Evolutionary conservation across 2,797 vertebrate genomes (phyloP).

Genomic region (Cyprinella venusta): DNA sequence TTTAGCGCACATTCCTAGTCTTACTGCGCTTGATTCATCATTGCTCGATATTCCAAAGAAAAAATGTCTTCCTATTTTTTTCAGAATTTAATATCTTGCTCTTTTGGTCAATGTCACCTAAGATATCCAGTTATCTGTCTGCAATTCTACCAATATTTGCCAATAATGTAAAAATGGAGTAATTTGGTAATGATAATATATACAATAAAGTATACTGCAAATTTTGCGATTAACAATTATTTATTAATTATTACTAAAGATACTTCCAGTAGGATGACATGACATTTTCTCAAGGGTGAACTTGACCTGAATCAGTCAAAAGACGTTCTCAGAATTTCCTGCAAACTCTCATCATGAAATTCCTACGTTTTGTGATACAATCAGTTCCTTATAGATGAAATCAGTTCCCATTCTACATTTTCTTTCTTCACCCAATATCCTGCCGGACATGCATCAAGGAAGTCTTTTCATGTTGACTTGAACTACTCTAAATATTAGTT

Average conservation of each 20-base stretch:
- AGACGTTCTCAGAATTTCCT: neutral
- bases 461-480: constrained; percentile 7
- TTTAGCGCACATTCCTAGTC: neutral
- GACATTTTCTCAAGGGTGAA: neutral
- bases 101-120: neutral
- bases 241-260: neutral
- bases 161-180: neutral
- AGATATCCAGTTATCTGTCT: neutral
- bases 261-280: neutral
- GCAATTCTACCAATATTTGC: neutral
- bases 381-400: neutral
- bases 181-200: neutral
- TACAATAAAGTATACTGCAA: neutral
- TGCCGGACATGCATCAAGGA: neutral
- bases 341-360: neutral
- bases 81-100: neutral
- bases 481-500: neutral
- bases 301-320: neutral
- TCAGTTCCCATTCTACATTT: neutral
- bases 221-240: neutral
- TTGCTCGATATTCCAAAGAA: neutral
- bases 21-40: neutral
- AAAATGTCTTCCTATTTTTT: neutral
- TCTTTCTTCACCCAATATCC: neutral
- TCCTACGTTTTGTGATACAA: neutral